Evolutionary conservation across 2,888 invertebrate genomes (phyloP).

Genomic region (Melipona beecheii): DNA sequence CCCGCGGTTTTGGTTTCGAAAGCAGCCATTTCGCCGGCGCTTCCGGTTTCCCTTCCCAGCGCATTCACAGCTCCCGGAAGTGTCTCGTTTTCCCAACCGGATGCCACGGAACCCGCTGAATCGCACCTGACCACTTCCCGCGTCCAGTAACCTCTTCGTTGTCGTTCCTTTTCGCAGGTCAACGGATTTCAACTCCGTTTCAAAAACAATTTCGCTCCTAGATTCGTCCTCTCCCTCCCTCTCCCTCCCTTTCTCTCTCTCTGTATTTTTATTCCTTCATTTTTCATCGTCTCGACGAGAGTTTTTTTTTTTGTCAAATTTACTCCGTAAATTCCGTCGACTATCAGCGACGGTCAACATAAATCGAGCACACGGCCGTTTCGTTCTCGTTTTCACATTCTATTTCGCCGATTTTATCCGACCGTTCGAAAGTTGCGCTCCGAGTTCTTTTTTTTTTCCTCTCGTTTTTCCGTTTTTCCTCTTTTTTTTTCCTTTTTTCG

Average conservation of each 20-base stretch:
- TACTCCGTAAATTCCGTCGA: neutral
- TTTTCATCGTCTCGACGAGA: neutral
- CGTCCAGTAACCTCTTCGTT: constrained; percentile 25
- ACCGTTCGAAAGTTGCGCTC: neutral
- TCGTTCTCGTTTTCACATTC: neutral
- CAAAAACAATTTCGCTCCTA: neutral
- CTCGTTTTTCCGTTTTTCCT: neutral
- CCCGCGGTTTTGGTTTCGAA: constrained; percentile 59
- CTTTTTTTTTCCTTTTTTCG: neutral
- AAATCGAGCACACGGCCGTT: neutral
- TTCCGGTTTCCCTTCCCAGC: constrained; percentile 66
- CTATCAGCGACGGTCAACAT: neutral
- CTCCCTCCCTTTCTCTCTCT: neutral
- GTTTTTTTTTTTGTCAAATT: constrained; percentile 1
- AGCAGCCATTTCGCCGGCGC: constrained; percentile 48
- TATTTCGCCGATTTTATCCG: neutral
- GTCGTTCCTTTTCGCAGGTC: constrained; percentile 54
- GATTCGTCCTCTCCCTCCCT: constrained; percentile 5
- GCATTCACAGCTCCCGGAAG: constrained; percentile 66
- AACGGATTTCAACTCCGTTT: constrained; percentile 34
- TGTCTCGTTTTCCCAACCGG: constrained; percentile 70
- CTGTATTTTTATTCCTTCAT: neutral
- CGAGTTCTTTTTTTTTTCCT: no score
- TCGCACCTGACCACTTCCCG: constrained; percentile 64
- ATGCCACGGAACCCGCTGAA: constrained; percentile 64